These are phyloP conservation scores for Akabosia matsudoensis DNA, from an alignment of 1,140 invertebrate species.

Conservation along the genomic window DNA sequence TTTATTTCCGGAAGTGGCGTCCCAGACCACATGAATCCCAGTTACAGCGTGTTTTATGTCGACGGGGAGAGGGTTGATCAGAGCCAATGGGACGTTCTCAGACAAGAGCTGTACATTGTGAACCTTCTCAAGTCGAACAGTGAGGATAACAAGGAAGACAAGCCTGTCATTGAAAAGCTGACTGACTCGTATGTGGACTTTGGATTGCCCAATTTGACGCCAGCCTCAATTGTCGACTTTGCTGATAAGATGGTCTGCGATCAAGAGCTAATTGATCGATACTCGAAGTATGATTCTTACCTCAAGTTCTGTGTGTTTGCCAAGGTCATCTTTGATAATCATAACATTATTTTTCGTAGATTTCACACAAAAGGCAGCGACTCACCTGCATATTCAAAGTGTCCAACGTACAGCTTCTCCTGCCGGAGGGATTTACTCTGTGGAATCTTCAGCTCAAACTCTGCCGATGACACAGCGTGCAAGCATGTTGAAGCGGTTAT, in stretches of 20 bases:
- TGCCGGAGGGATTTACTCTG: neutral
- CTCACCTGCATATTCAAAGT: neutral
- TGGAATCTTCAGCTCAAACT: neutral
- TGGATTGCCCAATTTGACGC: neutral
- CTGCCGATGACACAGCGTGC: neutral
- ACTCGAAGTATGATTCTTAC: neutral
- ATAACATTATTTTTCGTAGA: neutral
- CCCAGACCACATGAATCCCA: constrained; percentile 69
- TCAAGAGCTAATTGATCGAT: neutral
- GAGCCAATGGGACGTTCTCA: constrained; percentile 53
- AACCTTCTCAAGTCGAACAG: neutral
- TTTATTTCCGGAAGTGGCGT: constrained; percentile 76
- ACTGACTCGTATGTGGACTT: neutral
- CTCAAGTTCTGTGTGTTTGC: neutral
- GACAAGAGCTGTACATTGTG: neutral
- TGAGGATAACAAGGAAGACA: neutral
- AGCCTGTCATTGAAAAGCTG: neutral
- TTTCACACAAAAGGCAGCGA: neutral
- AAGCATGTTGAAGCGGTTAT: too few species aligned
- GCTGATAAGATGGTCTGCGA: neutral
- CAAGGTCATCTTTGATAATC: neutral
- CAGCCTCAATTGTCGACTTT: neutral
- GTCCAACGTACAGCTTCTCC: neutral
- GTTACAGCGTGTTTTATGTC: constrained; percentile 71
- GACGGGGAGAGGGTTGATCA: constrained; percentile 54